Evolutionary conservation across 1,140 invertebrate species (phyloP).

Genomic region (Drosophila tristis): DNA sequence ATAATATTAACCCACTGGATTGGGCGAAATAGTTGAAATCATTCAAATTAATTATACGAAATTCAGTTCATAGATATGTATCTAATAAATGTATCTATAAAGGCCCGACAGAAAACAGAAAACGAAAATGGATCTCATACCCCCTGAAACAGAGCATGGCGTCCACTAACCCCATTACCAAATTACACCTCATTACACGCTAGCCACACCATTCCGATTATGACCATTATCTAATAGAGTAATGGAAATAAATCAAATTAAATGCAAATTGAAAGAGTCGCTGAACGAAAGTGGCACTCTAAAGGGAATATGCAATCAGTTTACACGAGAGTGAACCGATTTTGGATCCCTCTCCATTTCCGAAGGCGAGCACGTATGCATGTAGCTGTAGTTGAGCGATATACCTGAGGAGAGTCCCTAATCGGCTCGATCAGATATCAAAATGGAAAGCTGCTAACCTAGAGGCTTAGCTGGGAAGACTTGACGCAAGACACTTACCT

Average conservation of each 20-base stretch:
- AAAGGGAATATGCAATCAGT: conserved; percentile 21
- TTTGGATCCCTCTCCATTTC: conserved; percentile 28
- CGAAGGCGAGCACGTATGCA: conserved; percentile 15
- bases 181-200: conserved; percentile 25
- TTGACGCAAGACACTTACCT: conserved; percentile 44
- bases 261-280: conserved; percentile 19
- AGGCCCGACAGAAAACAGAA: not conserved
- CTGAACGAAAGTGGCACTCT: conserved; percentile 23
- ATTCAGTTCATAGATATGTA: too few relatives aligned
- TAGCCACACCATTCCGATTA: conserved; percentile 33
- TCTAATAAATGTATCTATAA: too few relatives aligned
- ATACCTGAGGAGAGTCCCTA: conserved; percentile 36
- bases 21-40: not conserved
- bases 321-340: conserved; percentile 44
- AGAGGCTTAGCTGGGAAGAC: conserved; percentile 16
- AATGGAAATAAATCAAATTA: conserved; percentile 32
- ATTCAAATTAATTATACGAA: too few relatives aligned
- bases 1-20: too few relatives aligned
- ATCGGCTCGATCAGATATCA: conserved; percentile 18
- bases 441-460: conserved; percentile 58
- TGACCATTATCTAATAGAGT: conserved; percentile 55
- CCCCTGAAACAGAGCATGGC: conserved; percentile 43
- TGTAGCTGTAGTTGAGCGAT: conserved; percentile 35
- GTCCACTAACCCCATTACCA: conserved; percentile 42
- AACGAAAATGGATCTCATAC: conserved; percentile 54